These are phyloP conservation scores for Cerceris rybyensis DNA, from an alignment of 2,888 invertebrate species.

Conservation along the genomic window DNA sequence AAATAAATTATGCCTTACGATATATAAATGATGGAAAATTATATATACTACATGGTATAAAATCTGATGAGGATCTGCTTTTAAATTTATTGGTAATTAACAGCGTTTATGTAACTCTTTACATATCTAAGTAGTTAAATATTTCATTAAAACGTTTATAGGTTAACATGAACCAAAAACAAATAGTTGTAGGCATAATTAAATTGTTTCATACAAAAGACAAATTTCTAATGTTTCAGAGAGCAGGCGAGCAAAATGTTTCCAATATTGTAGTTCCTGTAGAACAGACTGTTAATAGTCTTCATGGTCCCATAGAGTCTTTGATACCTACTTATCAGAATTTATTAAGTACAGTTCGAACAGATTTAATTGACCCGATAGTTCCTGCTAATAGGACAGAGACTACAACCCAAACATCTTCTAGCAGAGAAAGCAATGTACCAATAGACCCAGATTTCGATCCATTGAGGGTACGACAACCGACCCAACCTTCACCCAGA, in stretches of 20 bases:
- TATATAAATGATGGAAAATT: constrained; percentile 87
- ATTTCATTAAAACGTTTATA: too few species aligned
- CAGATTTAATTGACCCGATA: constrained; percentile 87
- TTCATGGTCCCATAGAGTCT: constrained; percentile 85
- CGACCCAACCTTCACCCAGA: constrained; percentile 5
- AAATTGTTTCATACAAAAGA: too few species aligned
- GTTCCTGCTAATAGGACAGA: constrained; percentile 79
- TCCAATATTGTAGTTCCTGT: constrained; percentile 85
- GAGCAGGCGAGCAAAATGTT: constrained; percentile 84
- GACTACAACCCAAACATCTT: constrained; percentile 82
- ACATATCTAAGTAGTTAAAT: too few species aligned
- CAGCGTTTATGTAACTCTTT: neutral
- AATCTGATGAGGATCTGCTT: constrained; percentile 85
- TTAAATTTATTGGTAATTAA: constrained; percentile 86
- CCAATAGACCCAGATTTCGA: constrained; percentile 44
- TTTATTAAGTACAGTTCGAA: constrained; percentile 85
- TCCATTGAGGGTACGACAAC: constrained; percentile 66
- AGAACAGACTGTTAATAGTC: constrained; percentile 83
- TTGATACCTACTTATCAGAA: constrained; percentile 87
- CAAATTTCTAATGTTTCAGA: constrained; percentile 78
- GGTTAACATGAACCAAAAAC: too few species aligned
- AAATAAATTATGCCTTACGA: constrained; percentile 87
- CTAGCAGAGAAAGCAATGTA: constrained; percentile 24
- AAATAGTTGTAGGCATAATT: too few species aligned
- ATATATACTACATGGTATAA: constrained; percentile 86